These are phyloP conservation scores for Corbicula japonica DNA, from an alignment of 2,888 invertebrate species.

Conservation along the genomic window DNA sequence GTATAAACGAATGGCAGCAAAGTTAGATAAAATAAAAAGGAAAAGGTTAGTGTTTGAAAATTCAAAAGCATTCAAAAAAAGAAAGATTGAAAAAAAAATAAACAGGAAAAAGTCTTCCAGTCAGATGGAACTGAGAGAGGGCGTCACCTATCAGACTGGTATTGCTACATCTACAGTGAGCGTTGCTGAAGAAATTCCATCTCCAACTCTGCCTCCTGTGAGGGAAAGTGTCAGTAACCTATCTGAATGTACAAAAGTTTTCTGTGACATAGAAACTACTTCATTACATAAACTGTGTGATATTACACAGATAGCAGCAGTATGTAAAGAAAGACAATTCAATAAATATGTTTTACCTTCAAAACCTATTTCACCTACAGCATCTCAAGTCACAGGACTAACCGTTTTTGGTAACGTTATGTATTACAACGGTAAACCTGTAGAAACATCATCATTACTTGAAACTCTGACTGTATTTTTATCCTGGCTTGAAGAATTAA, in stretches of 20 bases:
- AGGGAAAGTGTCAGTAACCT: not conserved
- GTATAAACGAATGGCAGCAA: not conserved
- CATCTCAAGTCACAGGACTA: slow-evolving; percentile 36
- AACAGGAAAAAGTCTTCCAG: not conserved
- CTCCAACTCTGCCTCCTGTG: not conserved
- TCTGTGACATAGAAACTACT: slow-evolving; percentile 51
- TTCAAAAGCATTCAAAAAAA: slow-evolving; percentile 14
- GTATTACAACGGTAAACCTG: slow-evolving; percentile 6
- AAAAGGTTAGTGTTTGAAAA: slow-evolving; percentile 1
- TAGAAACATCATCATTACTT: slow-evolving; percentile 5
- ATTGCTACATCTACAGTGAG: not conserved
- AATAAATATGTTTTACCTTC: slow-evolving; percentile 34
- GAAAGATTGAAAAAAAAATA: slow-evolving; percentile 10
- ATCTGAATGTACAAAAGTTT: slow-evolving; percentile 10
- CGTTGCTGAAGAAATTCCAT: slow-evolving; percentile 23
- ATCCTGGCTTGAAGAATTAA: slow-evolving; percentile 7
- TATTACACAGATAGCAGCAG: slow-evolving; percentile 49
- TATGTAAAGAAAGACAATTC: slow-evolving; percentile 12
- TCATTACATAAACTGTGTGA: slow-evolving; percentile 35
- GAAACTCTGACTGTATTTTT: slow-evolving; percentile 13
- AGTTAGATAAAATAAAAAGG: not conserved
- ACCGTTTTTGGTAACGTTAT: not conserved
- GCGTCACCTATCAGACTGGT: slow-evolving; percentile 29
- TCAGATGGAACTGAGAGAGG: slow-evolving; percentile 20
- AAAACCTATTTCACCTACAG: slow-evolving; percentile 28